Evolutionary conservation across 1,140 invertebrate genomes (phyloP).

Genomic region (Drosophila mauritiana): DNA sequence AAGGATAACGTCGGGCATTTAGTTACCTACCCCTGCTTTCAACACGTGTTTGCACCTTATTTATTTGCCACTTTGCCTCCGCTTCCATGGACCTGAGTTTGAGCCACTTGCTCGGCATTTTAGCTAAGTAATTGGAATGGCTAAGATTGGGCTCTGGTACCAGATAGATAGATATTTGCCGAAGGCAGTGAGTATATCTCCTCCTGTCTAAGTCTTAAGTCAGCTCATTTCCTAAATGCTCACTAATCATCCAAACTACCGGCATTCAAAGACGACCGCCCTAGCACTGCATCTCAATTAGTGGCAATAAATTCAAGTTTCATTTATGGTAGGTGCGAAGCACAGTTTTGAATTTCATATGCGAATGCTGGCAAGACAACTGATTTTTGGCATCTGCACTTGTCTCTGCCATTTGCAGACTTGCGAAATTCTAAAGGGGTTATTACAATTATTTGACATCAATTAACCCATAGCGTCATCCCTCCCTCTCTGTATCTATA

Average conservation of each 20-base stretch:
- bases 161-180: conserved; percentile 11
- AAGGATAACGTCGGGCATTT: conserved; percentile 74
- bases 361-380: too few species aligned
- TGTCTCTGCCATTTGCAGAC: background rate
- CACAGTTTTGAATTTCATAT: conserved; percentile 34
- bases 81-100: conserved; percentile 5
- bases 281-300: conserved; percentile 64
- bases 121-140: conserved; percentile 76
- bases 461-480: background rate
- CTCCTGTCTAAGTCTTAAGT: background rate
- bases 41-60: conserved; percentile 70
- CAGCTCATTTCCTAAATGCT: conserved; percentile 33
- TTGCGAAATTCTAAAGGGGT: background rate
- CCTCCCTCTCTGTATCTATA: background rate
- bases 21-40: conserved; percentile 28
- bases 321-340: conserved; percentile 63
- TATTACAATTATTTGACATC: background rate
- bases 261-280: background rate
- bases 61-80: conserved; percentile 56
- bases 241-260: conserved; percentile 3
- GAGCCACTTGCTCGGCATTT: conserved; percentile 65
- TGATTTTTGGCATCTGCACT: conserved; percentile 1
- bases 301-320: conserved; percentile 69
- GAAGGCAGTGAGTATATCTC: conserved; percentile 1
- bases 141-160: conserved; percentile 38